These are phyloP conservation scores for Phrynocephalus versicolor DNA, from an alignment of 2,113 vertebrate genomes.

Conservation along the genomic window DNA sequence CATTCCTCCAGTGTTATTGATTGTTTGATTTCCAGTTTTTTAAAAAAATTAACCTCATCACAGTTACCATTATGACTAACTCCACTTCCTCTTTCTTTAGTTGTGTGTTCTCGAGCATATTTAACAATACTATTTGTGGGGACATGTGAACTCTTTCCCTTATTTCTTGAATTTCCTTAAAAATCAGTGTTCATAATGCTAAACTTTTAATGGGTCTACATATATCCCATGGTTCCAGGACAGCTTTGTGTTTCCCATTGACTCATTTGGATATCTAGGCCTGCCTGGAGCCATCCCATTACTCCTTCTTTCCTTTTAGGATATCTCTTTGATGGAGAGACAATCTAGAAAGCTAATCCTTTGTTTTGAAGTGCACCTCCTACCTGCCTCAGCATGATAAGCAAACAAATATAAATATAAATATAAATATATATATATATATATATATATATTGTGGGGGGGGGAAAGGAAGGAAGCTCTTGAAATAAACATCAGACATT, in stretches of 20 bases:
- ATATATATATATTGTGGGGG: neutral
- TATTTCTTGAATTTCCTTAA: no score
- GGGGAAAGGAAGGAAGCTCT: constrained; percentile 8
- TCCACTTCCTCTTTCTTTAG: no score
- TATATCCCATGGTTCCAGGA: neutral
- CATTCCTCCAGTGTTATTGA: no score
- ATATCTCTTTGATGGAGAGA: no score
- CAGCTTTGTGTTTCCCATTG: neutral
- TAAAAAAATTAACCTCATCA: no score
- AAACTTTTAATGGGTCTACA: neutral
- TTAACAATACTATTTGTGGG: no score
- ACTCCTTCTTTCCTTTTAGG: neutral
- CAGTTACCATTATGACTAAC: no score
- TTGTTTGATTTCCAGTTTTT: no score
- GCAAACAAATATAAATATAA: neutral
- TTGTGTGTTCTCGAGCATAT: no score
- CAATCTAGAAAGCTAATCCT: neutral
- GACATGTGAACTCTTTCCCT: no score
- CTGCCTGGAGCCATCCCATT: no score
- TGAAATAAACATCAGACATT: constrained; percentile 23
- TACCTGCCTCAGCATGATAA: neutral
- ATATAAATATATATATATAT: neutral
- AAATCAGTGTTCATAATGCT: neutral
- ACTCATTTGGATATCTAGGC: neutral
- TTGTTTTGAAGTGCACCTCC: neutral